phyloP scores from a whole-genome alignment of 2,888 invertebrate genomes.

The Ormyrus labotus region DNA sequence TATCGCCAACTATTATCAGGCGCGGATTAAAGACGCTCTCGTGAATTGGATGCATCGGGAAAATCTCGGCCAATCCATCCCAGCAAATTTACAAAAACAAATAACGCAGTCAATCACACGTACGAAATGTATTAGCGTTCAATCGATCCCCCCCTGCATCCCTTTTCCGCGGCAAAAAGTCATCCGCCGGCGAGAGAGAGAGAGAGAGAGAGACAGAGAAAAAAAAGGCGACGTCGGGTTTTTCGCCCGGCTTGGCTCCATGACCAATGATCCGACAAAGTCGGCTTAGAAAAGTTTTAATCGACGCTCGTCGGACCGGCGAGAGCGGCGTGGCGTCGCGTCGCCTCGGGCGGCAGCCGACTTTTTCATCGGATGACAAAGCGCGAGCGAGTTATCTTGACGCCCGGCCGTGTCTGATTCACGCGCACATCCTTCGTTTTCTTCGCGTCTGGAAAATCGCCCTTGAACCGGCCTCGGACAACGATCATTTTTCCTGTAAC shows the following conservation, averaged over 20 bases:
- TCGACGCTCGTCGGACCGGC: slow-evolving; percentile 63
- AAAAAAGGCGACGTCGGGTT: slow-evolving; percentile 63
- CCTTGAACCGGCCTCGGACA: too few species aligned
- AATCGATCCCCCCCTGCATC: slow-evolving; percentile 22
- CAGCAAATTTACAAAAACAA: slow-evolving; percentile 2
- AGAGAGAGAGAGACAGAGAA: neutral
- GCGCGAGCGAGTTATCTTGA: neutral
- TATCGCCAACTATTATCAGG: too few species aligned
- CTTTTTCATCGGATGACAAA: slow-evolving; percentile 52
- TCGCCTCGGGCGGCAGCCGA: slow-evolving; percentile 37
- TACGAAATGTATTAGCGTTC: slow-evolving; percentile 4
- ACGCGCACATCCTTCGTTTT: too few species aligned
- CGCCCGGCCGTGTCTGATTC: neutral
- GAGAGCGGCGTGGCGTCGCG: slow-evolving; percentile 26
- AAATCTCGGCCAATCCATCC: neutral
- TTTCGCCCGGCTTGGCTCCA: slow-evolving; percentile 64
- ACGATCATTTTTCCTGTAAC: too few species aligned
- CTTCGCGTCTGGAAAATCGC: too few species aligned
- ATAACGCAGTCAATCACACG: slow-evolving; percentile 26
- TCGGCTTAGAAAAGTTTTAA: slow-evolving; percentile 72
- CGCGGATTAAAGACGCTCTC: too few species aligned
- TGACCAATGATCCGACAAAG: slow-evolving; percentile 66
- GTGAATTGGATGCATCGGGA: too few species aligned
- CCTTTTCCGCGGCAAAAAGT: slow-evolving; percentile 38
- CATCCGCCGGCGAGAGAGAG: too few species aligned